phyloP scores from a whole-genome alignment of 2,797 vertebrate genomes.

The Vultur gryphus region DNA sequence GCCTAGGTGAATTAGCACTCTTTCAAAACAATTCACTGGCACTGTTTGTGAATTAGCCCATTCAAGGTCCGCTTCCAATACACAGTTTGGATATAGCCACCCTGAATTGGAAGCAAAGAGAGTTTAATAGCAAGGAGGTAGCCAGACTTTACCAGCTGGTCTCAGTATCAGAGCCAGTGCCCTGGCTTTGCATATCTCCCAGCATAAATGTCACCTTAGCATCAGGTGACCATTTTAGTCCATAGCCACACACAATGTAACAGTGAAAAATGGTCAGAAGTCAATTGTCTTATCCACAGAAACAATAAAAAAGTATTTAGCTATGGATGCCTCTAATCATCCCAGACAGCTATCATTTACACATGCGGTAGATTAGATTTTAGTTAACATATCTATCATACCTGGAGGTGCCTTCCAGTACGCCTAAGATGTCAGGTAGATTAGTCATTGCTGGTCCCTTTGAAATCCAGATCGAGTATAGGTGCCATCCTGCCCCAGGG shows the following conservation, averaged over 20 bases:
- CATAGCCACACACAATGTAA: neutral
- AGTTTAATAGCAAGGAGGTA: neutral
- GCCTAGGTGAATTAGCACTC: neutral
- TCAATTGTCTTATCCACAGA: neutral
- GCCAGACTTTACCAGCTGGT: neutral
- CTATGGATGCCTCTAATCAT: neutral
- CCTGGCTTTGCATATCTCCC: neutral
- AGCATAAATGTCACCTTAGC: neutral
- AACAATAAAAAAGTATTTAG: neutral
- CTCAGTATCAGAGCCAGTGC: neutral
- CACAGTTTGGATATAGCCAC: neutral
- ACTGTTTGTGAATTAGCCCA: neutral
- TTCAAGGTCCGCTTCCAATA: neutral
- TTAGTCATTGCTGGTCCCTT: neutral
- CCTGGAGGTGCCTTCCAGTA: neutral
- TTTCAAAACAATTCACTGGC: neutral
- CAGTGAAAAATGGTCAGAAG: neutral
- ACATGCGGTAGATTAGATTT: neutral
- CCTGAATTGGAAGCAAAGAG: neutral
- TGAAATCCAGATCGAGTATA: neutral
- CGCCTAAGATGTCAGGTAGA: neutral
- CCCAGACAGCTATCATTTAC: neutral
- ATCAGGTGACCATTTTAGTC: neutral
- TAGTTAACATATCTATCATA: neutral
- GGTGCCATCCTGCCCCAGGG: neutral